Evolutionary conservation across 2,888 invertebrate genomes (phyloP).

Genomic region (Drosophila nr. perissopoda): DNA sequence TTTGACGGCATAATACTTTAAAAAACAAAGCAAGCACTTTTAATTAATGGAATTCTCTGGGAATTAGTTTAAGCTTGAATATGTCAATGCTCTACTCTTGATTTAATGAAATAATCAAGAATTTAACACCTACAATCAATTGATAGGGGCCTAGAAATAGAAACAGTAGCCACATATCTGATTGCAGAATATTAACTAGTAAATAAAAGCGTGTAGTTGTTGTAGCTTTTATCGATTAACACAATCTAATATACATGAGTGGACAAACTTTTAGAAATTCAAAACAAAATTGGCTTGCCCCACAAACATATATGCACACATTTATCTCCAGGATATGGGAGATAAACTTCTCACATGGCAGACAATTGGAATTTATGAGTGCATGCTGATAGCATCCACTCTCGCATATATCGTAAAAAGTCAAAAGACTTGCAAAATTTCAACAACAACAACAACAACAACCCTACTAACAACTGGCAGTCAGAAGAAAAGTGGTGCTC

Average conservation of each 20-base stretch:
- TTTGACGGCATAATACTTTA: too few species aligned
- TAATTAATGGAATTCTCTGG: neutral
- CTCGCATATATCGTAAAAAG: constrained; percentile 38
- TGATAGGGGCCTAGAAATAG: neutral
- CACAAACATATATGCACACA: constrained; percentile 5
- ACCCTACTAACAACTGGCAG: neutral
- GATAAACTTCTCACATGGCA: constrained; percentile 33
- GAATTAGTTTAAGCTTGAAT: neutral
- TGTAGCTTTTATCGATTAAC: neutral
- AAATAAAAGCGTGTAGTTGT: neutral
- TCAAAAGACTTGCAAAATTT: constrained; percentile 65
- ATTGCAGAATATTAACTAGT: neutral
- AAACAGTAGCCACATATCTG: neutral
- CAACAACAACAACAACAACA: constrained; percentile 46
- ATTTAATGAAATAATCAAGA: neutral
- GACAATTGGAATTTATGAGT: constrained; percentile 53
- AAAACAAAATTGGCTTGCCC: neutral
- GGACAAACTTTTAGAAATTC: constrained; percentile 5
- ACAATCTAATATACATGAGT: neutral
- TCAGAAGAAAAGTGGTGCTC: constrained; percentile 25
- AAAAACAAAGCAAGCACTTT: neutral
- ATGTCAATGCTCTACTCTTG: neutral
- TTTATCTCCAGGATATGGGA: constrained; percentile 10
- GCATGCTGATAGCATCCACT: constrained; percentile 41
- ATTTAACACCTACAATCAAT: neutral